phyloP scores from a whole-genome alignment of 1,140 invertebrate genomes.

The Drosophila prosaltans region DNA sequence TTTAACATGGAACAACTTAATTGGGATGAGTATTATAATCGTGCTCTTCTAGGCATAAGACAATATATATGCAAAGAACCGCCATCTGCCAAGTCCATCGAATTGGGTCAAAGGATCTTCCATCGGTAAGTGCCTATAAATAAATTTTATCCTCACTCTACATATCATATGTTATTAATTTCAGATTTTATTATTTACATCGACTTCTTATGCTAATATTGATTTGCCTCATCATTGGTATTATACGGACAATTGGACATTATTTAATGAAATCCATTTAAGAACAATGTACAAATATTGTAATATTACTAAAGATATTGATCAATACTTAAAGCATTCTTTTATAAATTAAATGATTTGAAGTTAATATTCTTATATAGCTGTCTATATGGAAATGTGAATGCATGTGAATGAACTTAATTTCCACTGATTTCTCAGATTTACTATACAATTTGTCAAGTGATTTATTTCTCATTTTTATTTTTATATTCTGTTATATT shows the following conservation, averaged over 20 bases:
- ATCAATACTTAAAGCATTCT: no score
- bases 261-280: background rate
- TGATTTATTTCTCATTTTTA: no score
- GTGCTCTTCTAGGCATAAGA: conserved; percentile 86
- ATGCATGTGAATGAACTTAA: no score
- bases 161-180: background rate
- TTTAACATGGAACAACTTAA: conserved; percentile 87
- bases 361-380: no score
- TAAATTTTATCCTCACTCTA: background rate
- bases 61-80: conserved; percentile 88
- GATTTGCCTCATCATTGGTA: background rate
- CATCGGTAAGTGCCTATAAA: conserved; percentile 26
- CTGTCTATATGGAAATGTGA: no score
- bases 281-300: background rate
- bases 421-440: no score
- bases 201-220: background rate
- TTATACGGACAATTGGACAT: background rate
- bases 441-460: no score
- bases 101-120: conserved; percentile 43
- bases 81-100: conserved; percentile 84
- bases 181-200: background rate
- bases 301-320: background rate
- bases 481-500: no score
- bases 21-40: conserved; percentile 86
- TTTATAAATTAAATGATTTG: no score